Evolutionary conservation across 1,140 invertebrate species (phyloP).

Genomic region (Lanistes nyassanus): DNA sequence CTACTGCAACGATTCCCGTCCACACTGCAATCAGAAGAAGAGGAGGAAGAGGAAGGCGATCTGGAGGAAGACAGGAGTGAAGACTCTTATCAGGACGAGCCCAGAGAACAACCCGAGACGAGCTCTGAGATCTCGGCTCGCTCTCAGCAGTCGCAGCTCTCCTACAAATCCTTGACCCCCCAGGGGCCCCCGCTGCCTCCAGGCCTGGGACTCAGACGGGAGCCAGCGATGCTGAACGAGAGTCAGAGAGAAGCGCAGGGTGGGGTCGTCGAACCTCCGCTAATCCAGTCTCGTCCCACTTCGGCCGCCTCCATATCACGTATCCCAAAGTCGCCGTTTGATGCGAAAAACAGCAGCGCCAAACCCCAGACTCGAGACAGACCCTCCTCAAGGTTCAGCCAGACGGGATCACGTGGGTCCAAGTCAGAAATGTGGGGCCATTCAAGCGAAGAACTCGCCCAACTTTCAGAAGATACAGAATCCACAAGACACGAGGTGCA

Average conservation of each 20-base stretch:
- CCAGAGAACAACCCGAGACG: slow-evolving; percentile 27
- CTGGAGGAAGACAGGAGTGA: slow-evolving; percentile 37
- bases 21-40: slow-evolving; percentile 35
- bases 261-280: slow-evolving; percentile 14
- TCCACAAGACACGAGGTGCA: too few species aligned
- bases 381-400: not conserved
- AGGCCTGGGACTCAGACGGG: slow-evolving; percentile 46
- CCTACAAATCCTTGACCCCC: slow-evolving; percentile 58
- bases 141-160: slow-evolving; percentile 57
- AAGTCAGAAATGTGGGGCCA: not conserved
- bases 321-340: not conserved
- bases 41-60: slow-evolving; percentile 40
- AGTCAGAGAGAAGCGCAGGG: not conserved
- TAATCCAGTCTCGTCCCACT: slow-evolving; percentile 14
- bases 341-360: not conserved
- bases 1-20: slow-evolving; percentile 46
- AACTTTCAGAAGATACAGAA: not conserved
- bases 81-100: slow-evolving; percentile 40
- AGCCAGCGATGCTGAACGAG: slow-evolving; percentile 41
- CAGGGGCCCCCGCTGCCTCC: slow-evolving; percentile 58
- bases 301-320: slow-evolving; percentile 6
- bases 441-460: not conserved
- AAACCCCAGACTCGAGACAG: not conserved
- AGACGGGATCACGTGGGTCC: slow-evolving; percentile 3
- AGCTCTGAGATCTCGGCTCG: slow-evolving; percentile 19